These are phyloP conservation scores for Sarcophaga subvicina DNA, from an alignment of 2,888 invertebrate genomes.

Conservation along the genomic window DNA sequence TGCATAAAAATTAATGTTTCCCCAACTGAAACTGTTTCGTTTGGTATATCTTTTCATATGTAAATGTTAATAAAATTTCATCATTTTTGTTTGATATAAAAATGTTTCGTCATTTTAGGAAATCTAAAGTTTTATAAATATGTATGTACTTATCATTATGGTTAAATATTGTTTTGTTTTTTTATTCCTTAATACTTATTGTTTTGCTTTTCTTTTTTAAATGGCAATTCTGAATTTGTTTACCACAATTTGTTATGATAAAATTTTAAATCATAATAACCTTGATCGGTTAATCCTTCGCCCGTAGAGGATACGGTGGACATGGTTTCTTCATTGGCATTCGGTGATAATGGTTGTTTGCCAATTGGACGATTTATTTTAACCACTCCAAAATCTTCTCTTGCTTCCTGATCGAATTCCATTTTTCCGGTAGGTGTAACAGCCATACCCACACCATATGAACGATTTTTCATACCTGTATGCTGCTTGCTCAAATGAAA, in stretches of 20 bases:
- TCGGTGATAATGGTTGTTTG: conserved; percentile 73
- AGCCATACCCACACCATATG: conserved; percentile 80
- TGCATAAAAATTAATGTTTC: no score
- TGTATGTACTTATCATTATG: background rate
- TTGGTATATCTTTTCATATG: no score
- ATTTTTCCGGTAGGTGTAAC: conserved; percentile 81
- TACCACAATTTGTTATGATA: conserved; percentile 91
- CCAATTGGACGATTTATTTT: conserved; percentile 79
- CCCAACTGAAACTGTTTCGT: no score
- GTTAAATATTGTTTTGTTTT: background rate
- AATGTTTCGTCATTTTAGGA: no score
- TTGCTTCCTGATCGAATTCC: conserved; percentile 80
- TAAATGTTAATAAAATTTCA: no score
- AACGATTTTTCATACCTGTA: conserved; percentile 81
- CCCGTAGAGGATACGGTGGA: conserved; percentile 78
- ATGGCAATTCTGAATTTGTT: background rate
- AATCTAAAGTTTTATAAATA: no score
- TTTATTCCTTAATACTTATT: background rate
- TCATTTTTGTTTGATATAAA: no score
- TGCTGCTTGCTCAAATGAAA: conserved; percentile 80
- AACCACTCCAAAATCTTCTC: conserved; percentile 80
- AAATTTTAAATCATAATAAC: conserved; percentile 89
- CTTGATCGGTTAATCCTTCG: conserved; percentile 85
- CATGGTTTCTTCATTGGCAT: conserved; percentile 79
- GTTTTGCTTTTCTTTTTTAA: background rate